phyloP scores from a whole-genome alignment of 1,140 invertebrate species.

The Camponotus floridanus region DNA sequence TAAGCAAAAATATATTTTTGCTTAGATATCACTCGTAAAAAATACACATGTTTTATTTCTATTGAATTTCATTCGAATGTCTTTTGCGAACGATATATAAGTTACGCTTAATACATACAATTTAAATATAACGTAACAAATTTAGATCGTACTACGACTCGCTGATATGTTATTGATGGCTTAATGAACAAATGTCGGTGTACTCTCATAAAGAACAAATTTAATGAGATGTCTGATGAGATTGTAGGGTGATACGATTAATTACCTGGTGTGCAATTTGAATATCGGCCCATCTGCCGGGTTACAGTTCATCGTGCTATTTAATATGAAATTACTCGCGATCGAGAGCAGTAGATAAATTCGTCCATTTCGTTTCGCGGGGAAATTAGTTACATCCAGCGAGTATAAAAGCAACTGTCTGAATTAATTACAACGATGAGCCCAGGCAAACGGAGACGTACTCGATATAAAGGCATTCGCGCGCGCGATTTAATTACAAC shows the following conservation, averaged over 20 bases:
- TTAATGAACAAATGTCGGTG: constrained; percentile 4
- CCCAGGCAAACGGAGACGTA: constrained; percentile 12
- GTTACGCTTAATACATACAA: neutral
- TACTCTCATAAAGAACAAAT: constrained; percentile 46
- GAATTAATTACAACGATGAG: constrained; percentile 44
- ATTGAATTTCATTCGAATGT: constrained; percentile 6
- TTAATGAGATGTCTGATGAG: constrained; percentile 45
- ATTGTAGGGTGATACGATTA: constrained; percentile 37
- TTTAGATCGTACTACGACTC: neutral
- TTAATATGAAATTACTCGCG: constrained; percentile 40
- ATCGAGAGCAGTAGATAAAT: neutral
- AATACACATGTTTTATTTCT: neutral
- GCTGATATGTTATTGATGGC: constrained; percentile 15
- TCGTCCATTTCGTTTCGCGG: neutral
- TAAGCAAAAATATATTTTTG: neutral
- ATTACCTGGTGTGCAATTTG: constrained; percentile 58
- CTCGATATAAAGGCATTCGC: constrained; percentile 28
- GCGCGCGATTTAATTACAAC: constrained; percentile 43
- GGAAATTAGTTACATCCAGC: constrained; percentile 7
- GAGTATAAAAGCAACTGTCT: constrained; percentile 40
- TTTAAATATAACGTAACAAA: constrained; percentile 14
- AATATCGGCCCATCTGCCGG: constrained; percentile 48
- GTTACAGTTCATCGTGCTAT: constrained; percentile 13
- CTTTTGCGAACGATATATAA: neutral
- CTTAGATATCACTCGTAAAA: neutral